Base-by-base conservation (phyloP, 2,888 invertebrate species). In the Amphipoea oculea region DNA sequence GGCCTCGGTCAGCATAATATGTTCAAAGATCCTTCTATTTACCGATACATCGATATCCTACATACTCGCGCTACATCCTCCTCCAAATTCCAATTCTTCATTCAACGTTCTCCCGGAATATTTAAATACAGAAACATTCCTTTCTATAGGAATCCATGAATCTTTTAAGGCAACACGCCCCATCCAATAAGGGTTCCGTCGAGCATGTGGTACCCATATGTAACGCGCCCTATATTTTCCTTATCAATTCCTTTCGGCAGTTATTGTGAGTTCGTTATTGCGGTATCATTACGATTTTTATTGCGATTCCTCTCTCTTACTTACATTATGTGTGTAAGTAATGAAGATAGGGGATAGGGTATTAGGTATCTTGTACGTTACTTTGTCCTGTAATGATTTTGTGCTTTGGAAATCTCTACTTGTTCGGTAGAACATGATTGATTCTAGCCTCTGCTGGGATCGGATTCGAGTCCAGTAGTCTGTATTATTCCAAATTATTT, bases 261-360 rank as follows among this genome's bases (percentile, higher is more conserved):
- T 87, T 90, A 87, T 88, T 87, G 86, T 80, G 86, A 89, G 90
- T 88, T 90, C 89, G 89, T 91, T 90, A 91, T 86, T 88, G 87
- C 87, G 86, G 85, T 89, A 86, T 87, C 89, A 89, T 89, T 87
- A 88, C 89, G 88, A 90, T 84, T 90, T 89, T 90, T 89, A 90
- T 90, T 89, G 85, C 86, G 84, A 87, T 81, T 86, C 85, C 69
- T 87, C 85, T 87, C 79, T 83, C 70, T 85, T 84, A 83, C 85
- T 85, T 74, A 80, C 78, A 79, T 86, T 90, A 87, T 74, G 79
- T 86, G 81, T 82, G 82, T 85, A 84, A 88, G 88, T 89, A 89
- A 87, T 89, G 83, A 86, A 87, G 82, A 78, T 78, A 71, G 73
- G 71, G 62, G 80, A 76, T 78, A 69, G 71, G 73, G 51, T 77